Evolutionary conservation across 2,888 invertebrate genomes (phyloP).

Genomic region (Acronicta alni): DNA sequence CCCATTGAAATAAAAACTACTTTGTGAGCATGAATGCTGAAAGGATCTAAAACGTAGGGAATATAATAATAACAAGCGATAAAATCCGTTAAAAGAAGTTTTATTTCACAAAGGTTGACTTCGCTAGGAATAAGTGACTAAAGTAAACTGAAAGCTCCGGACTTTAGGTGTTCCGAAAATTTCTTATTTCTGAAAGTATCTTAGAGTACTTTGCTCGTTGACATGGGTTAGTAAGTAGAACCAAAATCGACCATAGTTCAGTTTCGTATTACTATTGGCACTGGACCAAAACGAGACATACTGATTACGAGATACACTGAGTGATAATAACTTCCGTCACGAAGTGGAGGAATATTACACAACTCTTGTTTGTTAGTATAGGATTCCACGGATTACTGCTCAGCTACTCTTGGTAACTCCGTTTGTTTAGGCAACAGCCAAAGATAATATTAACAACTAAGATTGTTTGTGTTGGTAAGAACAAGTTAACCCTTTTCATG

Average conservation of each 20-base stretch:
- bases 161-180: too few species aligned
- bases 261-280: neutral
- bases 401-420: constrained; percentile 3
- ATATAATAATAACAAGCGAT: too few species aligned
- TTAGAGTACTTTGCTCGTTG: neutral
- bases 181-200: too few species aligned
- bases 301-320: constrained; percentile 17
- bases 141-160: too few species aligned
- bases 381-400: constrained; percentile 26
- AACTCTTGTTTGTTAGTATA: constrained; percentile 23
- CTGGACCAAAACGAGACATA: constrained; percentile 19
- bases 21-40: too few species aligned
- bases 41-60: too few species aligned
- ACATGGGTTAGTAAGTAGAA: neutral
- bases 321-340: constrained; percentile 14
- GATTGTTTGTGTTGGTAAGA: constrained; percentile 22
- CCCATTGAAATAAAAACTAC: too few species aligned
- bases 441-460: constrained; percentile 36
- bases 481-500: constrained; percentile 18
- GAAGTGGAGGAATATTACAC: neutral
- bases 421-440: constrained; percentile 34
- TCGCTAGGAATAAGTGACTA: too few species aligned
- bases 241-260: neutral
- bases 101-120: too few species aligned
- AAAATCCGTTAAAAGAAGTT: too few species aligned